Conservation (phyloP, 1,140 invertebrate genomes). For the Brevipalpus yothersi region DNA sequence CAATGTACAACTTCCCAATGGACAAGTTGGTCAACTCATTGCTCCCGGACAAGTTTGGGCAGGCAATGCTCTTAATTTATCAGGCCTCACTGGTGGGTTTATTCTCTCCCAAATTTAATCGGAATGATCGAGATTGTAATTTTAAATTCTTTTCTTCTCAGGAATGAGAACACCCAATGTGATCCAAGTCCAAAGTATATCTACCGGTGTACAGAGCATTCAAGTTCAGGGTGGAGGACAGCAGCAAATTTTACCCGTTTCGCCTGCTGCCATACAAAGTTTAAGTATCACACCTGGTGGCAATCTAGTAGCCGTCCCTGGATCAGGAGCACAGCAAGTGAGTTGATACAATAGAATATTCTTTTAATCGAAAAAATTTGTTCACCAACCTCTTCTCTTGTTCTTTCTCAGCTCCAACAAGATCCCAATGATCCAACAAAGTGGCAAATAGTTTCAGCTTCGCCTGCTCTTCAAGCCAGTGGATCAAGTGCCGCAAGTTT, state of each 20-base stretch:
- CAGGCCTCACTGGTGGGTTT: slow-evolving; percentile 6
- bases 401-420: slow-evolving; percentile 29
- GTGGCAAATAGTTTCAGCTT: slow-evolving; percentile 40
- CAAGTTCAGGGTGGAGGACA: slow-evolving; percentile 18
- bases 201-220: slow-evolving; percentile 16
- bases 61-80: slow-evolving; percentile 10
- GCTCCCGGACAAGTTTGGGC: slow-evolving; percentile 10
- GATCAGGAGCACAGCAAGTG: slow-evolving; percentile 12
- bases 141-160: neutral
- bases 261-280: slow-evolving; percentile 14
- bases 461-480: slow-evolving; percentile 5
- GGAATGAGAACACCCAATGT: slow-evolving; percentile 14
- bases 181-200: slow-evolving; percentile 14
- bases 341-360: neutral
- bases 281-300: slow-evolving; percentile 13
- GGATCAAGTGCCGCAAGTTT: neutral
- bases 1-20: slow-evolving; percentile 16
- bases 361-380: neutral
- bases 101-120: neutral
- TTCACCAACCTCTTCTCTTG: neutral
- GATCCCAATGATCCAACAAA: slow-evolving; percentile 49
- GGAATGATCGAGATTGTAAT: neutral
- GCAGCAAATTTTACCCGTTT: slow-evolving; percentile 17
- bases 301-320: slow-evolving; percentile 11
- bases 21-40: slow-evolving; percentile 15